phyloP scores from a whole-genome alignment of 2,113 vertebrate species.

The Orcinus orca region DNA sequence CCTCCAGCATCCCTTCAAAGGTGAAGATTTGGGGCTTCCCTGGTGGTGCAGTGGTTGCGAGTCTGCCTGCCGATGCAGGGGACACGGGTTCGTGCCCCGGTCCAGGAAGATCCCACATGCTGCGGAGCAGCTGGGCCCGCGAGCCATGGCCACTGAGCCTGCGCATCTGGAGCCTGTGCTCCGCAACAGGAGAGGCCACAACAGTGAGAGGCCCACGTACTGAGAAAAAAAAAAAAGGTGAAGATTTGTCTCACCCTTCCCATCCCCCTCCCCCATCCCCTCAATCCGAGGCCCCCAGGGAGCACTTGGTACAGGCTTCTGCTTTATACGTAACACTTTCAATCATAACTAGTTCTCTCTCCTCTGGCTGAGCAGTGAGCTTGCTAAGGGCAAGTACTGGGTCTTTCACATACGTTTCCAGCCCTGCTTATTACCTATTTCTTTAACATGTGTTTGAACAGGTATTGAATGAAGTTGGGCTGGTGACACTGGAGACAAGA shows the following conservation, averaged over 20 bases:
- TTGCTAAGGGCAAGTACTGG: background rate
- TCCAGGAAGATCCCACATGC: too few species aligned
- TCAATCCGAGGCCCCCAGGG: background rate
- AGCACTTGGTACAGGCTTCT: background rate
- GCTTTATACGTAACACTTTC: background rate
- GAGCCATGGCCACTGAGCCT: too few species aligned
- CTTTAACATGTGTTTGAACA: background rate
- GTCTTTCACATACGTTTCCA: background rate
- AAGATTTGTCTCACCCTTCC: background rate
- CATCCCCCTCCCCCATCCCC: background rate
- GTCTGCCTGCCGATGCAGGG: too few species aligned
- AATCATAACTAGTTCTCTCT: background rate
- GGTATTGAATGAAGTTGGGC: background rate
- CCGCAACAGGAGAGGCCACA: too few species aligned
- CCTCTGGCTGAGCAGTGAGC: background rate
- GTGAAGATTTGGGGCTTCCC: background rate
- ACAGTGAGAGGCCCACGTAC: too few species aligned
- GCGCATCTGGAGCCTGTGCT: too few species aligned
- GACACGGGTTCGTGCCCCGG: too few species aligned
- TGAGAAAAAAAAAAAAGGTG: background rate
- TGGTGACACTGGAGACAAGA: background rate
- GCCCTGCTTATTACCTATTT: background rate
- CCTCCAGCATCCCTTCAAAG: background rate
- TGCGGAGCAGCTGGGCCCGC: fast-evolving
- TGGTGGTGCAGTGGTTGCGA: too few species aligned